Conservation (phyloP, 2,888 invertebrate genomes). For the Podotricha telesiphe region DNA sequence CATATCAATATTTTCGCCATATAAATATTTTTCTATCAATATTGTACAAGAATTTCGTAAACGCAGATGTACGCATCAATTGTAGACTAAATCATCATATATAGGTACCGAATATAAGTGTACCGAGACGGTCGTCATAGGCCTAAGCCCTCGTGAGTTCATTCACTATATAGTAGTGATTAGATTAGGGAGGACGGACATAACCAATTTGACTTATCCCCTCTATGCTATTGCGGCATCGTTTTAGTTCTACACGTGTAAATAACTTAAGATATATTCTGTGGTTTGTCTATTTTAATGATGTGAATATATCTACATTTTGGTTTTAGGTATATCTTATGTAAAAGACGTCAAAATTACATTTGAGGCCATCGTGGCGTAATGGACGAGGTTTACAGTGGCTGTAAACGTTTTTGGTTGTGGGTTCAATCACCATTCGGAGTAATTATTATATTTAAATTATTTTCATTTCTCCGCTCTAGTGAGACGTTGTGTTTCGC, state of each 20-base stretch:
- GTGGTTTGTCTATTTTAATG: neutral
- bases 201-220: slow-evolving; percentile 70
- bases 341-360: neutral
- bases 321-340: neutral
- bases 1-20: too few species aligned
- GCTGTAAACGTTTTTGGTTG: too few species aligned
- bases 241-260: slow-evolving; percentile 49
- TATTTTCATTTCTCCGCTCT: too few species aligned
- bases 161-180: slow-evolving; percentile 57
- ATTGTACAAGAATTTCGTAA: too few species aligned
- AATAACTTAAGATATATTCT: slow-evolving; percentile 25
- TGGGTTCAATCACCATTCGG: too few species aligned
- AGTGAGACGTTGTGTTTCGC: too few species aligned
- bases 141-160: slow-evolving; percentile 45
- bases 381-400: too few species aligned
- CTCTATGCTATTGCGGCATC: slow-evolving; percentile 49
- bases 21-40: too few species aligned
- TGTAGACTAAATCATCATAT: neutral
- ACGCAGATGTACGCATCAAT: neutral
- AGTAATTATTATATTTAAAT: too few species aligned
- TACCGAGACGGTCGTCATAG: slow-evolving; percentile 36
- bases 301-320: neutral
- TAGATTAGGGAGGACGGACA: slow-evolving; percentile 75
- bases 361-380: too few species aligned
- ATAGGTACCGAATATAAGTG: slow-evolving; percentile 7